A percentile compares a stretch with the other conserved stretches of the same genome.
Evolutionary conservation across 2,113 vertebrate genomes (phyloP).

Genomic region (Mustelus asterias): DNA sequence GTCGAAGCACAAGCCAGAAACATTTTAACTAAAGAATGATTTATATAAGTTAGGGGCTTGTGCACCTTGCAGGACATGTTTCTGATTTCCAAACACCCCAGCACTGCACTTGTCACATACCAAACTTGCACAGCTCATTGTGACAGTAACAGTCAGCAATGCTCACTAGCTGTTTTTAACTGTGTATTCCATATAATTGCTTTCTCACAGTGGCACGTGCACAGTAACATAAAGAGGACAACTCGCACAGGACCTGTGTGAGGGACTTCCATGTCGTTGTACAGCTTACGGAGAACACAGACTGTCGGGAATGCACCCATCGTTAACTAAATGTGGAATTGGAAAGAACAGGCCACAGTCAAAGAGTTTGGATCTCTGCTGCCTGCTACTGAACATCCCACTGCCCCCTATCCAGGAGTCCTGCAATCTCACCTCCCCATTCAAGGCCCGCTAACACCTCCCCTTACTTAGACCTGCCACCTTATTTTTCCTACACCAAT

Average conservation of each 20-base stretch:
- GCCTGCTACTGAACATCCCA: background rate
- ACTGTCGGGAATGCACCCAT: background rate
- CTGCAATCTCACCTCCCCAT: background rate
- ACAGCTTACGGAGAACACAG: background rate
- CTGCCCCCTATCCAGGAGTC: background rate
- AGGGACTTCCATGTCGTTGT: background rate
- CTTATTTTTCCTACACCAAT: background rate
- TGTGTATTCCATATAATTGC: background rate
- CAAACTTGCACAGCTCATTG: background rate
- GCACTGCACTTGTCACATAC: too few relatives aligned
- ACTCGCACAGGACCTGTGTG: background rate
- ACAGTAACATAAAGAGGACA: too few relatives aligned
- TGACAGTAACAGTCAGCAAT: background rate
- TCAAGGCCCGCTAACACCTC: background rate
- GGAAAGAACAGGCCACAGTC: background rate
- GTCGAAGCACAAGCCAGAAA: background rate
- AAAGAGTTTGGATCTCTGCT: background rate
- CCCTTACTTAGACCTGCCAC: background rate
- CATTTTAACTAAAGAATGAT: background rate
- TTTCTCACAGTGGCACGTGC: background rate
- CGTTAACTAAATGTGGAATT: background rate
- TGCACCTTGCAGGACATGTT: background rate
- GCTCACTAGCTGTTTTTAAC: background rate
- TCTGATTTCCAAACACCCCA: background rate
- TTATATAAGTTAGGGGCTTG: background rate